Evolutionary conservation across 2,797 vertebrate species (phyloP).

Genomic region (Parotocinclus haroldoi): DNA sequence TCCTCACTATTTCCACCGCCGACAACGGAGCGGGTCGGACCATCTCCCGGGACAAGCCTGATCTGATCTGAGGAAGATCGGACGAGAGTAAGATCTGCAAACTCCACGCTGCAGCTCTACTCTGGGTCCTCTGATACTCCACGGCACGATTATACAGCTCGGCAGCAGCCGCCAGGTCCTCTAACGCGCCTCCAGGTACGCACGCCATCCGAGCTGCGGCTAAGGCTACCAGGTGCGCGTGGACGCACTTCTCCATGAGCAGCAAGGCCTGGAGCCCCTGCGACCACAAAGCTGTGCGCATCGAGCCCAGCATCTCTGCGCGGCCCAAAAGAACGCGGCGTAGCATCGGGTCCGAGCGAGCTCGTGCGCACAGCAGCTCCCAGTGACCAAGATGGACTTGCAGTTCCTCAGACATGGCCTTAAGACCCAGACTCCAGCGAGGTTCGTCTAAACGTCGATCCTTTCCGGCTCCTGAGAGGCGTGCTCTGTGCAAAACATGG

Average conservation of each 20-base stretch:
- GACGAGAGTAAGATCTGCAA: conserved; percentile 41
- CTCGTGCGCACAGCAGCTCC: conserved; percentile 58
- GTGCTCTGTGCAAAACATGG: conserved; percentile 47
- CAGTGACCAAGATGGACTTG: conserved; percentile 66
- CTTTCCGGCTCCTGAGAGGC: conserved; percentile 5
- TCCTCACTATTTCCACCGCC: conserved; percentile 53
- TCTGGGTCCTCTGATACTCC: conserved; percentile 50
- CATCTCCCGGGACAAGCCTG: conserved; percentile 18
- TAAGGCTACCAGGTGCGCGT: conserved; percentile 47
- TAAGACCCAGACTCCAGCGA: conserved; percentile 44
- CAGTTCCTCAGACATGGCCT: conserved; percentile 61
- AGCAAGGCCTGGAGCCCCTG: conserved; percentile 59
- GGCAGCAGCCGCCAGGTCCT: conserved; percentile 60
- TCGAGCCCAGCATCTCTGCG: conserved; percentile 40
- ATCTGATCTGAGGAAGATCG: not conserved
- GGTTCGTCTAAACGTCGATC: conserved; percentile 24
- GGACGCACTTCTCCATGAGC: conserved; percentile 61
- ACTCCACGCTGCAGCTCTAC: conserved; percentile 37
- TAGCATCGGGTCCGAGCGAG: conserved; percentile 56
- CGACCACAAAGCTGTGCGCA: conserved; percentile 52
- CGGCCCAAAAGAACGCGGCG: conserved; percentile 43
- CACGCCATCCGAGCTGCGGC: conserved; percentile 40
- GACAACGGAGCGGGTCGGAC: conserved; percentile 49
- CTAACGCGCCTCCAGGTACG: conserved; percentile 57
- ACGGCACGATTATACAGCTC: conserved; percentile 62